These are phyloP conservation scores for Zingel zingel DNA, from an alignment of 2,113 vertebrate species.

Conservation along the genomic window DNA sequence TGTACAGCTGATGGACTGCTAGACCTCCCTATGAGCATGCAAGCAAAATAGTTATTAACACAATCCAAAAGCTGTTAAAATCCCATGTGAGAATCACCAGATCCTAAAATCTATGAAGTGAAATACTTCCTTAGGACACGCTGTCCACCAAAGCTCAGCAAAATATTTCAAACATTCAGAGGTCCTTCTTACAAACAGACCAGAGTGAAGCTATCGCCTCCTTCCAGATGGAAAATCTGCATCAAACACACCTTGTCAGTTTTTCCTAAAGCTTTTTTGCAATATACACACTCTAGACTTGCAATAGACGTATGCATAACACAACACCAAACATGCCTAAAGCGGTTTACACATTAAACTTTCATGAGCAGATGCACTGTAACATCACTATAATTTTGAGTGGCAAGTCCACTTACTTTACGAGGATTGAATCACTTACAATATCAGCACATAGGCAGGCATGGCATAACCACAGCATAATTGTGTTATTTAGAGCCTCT, in stretches of 20 bases:
- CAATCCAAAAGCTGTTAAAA: neutral
- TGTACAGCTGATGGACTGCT: neutral
- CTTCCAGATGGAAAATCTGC: slow-evolving; percentile 19
- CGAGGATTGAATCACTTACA: slow-evolving; percentile 33
- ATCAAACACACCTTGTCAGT: slow-evolving; percentile 12
- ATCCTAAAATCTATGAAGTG: slow-evolving; percentile 5
- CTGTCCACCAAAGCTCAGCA: neutral
- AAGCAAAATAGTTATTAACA: neutral
- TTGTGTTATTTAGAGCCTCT: slow-evolving; percentile 65
- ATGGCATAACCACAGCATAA: slow-evolving; percentile 46
- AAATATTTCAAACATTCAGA: slow-evolving; percentile 11
- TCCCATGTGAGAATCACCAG: neutral
- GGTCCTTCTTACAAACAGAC: neutral
- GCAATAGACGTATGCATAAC: neutral
- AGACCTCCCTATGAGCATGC: neutral
- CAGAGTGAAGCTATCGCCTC: neutral
- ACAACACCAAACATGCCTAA: slow-evolving; percentile 25
- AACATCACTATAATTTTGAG: slow-evolving; percentile 23
- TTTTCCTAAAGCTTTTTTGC: slow-evolving; percentile 2
- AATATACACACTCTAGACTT: neutral
- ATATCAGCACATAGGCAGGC: slow-evolving; percentile 37
- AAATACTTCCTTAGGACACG: neutral
- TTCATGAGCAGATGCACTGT: slow-evolving; percentile 24
- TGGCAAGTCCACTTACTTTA: slow-evolving; percentile 38
- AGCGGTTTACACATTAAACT: slow-evolving; percentile 28